Evolutionary conservation across 2,797 vertebrate genomes (phyloP).

Genomic region (Arrhamphus sclerolepis): DNA sequence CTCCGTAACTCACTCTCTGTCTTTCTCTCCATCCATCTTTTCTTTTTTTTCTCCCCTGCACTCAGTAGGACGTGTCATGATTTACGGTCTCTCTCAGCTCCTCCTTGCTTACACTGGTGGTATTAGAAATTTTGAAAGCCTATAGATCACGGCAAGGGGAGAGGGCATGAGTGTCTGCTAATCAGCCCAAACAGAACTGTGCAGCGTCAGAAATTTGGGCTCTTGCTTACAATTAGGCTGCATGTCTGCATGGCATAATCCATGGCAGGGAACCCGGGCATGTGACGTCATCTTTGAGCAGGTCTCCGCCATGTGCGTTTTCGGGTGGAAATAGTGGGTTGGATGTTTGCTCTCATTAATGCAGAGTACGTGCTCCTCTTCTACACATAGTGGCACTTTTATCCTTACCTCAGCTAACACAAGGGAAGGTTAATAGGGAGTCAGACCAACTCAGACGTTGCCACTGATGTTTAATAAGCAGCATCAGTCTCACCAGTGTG

Average conservation of each 20-base stretch:
- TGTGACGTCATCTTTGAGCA: slow-evolving; percentile 68
- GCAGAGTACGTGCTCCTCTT: slow-evolving; percentile 69
- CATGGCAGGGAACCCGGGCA: slow-evolving; percentile 45
- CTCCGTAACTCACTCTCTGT: slow-evolving; percentile 51
- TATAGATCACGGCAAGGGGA: slow-evolving; percentile 76
- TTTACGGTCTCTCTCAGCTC: slow-evolving; percentile 77
- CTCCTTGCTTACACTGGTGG: slow-evolving; percentile 73
- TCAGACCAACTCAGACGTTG: slow-evolving; percentile 62
- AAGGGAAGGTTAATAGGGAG: slow-evolving; percentile 71
- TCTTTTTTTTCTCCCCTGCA: slow-evolving; percentile 41
- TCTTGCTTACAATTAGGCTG: slow-evolving; percentile 71
- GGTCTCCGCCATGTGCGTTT: slow-evolving; percentile 38
- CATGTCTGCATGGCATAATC: slow-evolving; percentile 61
- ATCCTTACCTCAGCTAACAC: slow-evolving; percentile 72
- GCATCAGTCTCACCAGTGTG: slow-evolving; percentile 39
- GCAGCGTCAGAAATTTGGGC: slow-evolving; percentile 73
- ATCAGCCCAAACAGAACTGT: slow-evolving; percentile 79
- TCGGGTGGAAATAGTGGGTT: slow-evolving; percentile 41
- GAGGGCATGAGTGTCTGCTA: slow-evolving; percentile 69
- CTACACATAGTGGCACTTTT: slow-evolving; percentile 69
- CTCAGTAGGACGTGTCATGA: slow-evolving; percentile 73
- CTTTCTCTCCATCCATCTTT: slow-evolving; percentile 48
- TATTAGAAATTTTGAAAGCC: slow-evolving; percentile 80
- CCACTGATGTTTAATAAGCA: slow-evolving; percentile 70
- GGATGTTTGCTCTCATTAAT: slow-evolving; percentile 72